Base-by-base conservation (phyloP, 2,888 invertebrate species). In the Leucophenga montana region DNA sequence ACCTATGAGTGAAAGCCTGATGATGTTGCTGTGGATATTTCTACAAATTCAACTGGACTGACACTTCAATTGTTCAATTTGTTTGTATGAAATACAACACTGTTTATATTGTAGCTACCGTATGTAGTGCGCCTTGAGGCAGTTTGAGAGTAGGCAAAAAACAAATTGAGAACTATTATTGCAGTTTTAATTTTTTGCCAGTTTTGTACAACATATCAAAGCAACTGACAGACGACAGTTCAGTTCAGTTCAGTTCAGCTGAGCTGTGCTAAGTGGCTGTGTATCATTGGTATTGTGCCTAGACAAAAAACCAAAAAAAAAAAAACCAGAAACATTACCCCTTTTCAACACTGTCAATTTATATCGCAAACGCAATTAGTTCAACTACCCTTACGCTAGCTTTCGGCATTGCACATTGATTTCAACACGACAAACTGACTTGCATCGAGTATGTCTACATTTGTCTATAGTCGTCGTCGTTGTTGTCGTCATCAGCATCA, bases 311-410 rank as follows among this genome's bases (percentile, higher is more conserved):
- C n/a, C n/a, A 27, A 27, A 27, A 27, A 27, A 27, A 27, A 27
- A 27, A 11, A 18, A 54, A 9, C 16, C 22, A 56, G 27, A 27
- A 56, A 50, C 1, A 9, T 2, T 14, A 11, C 13, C 14, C 22
- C 56, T 56, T 11, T 56, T 11, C 22, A 56, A 56, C 56, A 56
- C 56, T 56, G 27, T 6, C 18, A 56, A 16, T 22, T 16, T 70
- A 57, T 69, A 76, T 69, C 67, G 77, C 74, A 77, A 78, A 75
- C 74, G 75, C 83, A 83, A 82, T 83, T 82, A 83, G 80, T 83
- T 83, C 80, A 78, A 81, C 77, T 48, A 13, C 31, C 56, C 39
- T 33, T 61, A 73, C 70, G 59, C 78, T 39, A 11, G 72, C 72
- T 72, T 66, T 74, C 70, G 65, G 68, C 46, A 20, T 48, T 67